phyloP scores from a whole-genome alignment of 2,797 vertebrate genomes.

The Anguilla obscura region DNA sequence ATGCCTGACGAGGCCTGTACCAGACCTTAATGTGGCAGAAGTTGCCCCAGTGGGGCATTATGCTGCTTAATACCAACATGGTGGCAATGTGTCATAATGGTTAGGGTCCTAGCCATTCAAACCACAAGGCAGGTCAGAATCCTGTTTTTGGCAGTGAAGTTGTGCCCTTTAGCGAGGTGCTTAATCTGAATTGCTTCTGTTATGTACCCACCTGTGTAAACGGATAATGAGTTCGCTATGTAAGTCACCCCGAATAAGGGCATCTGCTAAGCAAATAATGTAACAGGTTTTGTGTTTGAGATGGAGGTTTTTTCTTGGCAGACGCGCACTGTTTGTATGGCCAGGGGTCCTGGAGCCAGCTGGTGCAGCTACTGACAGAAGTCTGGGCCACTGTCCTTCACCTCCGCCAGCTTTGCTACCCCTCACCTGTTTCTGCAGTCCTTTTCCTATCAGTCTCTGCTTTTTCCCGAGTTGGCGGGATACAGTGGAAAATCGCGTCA shows the following conservation, averaged over 20 bases:
- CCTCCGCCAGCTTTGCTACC: neutral
- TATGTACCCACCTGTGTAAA: slow-evolving; percentile 7
- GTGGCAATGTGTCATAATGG: neutral
- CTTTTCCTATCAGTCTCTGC: neutral
- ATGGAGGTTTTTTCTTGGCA: slow-evolving; percentile 21
- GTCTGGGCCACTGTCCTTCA: slow-evolving; percentile 32
- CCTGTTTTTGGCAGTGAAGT: neutral
- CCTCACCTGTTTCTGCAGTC: slow-evolving; percentile 29
- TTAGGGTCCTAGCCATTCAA: neutral
- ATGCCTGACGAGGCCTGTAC: neutral
- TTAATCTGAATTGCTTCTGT: slow-evolving; percentile 2
- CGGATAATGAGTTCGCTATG: slow-evolving; percentile 3
- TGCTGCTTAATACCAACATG: neutral
- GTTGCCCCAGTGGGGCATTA: neutral
- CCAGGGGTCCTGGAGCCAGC: slow-evolving; percentile 33
- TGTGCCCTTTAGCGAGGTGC: slow-evolving; percentile 4
- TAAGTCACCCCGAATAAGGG: slow-evolving; percentile 16
- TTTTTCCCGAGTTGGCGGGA: neutral
- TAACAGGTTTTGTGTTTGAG: slow-evolving; percentile 14
- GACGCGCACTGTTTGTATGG: neutral
- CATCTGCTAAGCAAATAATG: slow-evolving; percentile 18
- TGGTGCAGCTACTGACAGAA: slow-evolving; percentile 22
- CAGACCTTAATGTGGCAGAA: neutral
- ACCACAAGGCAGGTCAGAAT: neutral
- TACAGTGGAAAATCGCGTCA: neutral